Percentiles rank a stretch among this genome's conserved stretches.
phyloP scores from a whole-genome alignment of 2,797 vertebrate genomes.

The Eospalax fontanierii region DNA sequence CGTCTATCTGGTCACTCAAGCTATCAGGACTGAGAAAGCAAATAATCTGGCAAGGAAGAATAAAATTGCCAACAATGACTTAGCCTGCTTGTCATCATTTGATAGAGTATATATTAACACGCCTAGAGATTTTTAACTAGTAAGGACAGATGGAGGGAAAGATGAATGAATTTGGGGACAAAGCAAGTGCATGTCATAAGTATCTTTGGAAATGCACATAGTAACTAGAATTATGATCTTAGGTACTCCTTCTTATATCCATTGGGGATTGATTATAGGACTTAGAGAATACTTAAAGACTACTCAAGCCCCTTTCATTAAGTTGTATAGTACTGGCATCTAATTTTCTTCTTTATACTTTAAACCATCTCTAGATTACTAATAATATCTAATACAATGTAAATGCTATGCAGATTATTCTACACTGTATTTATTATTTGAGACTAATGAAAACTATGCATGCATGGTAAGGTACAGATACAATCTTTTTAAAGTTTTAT shows the following conservation, averaged over 20 bases:
- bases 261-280: not conserved
- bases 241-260: not conserved
- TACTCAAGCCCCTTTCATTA: not conserved
- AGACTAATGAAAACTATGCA: not conserved
- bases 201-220: constrained; percentile 33
- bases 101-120: not conserved
- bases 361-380: not conserved
- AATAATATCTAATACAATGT: not conserved
- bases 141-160: not conserved
- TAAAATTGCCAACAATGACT: not conserved
- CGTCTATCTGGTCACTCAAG: not conserved
- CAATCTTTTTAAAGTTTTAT: not conserved
- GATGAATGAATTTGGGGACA: not conserved
- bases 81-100: not conserved
- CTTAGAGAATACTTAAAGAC: no score
- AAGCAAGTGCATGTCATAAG: constrained; percentile 12
- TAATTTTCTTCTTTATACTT: not conserved
- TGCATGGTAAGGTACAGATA: not conserved
- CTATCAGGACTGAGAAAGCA: constrained; percentile 45
- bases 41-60: constrained; percentile 22
- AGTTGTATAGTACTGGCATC: not conserved
- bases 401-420: not conserved
- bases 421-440: not conserved
- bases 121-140: not conserved
- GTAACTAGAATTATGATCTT: constrained; percentile 25